These are phyloP conservation scores for Solea solea DNA, from an alignment of 2,113 vertebrate species.

Conservation along the genomic window DNA sequence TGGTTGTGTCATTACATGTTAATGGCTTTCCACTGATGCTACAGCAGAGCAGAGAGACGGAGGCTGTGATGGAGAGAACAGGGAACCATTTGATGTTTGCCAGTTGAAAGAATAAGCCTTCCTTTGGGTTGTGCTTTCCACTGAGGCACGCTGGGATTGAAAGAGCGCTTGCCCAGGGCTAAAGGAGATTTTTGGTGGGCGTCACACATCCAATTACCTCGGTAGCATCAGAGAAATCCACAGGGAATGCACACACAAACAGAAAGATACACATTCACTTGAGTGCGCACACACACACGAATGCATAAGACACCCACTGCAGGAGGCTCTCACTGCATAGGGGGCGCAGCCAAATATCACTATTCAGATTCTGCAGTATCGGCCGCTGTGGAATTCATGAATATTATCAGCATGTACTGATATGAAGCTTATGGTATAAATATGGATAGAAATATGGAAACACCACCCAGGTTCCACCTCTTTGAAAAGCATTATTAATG, in stretches of 20 bases:
- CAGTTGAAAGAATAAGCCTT: slow-evolving; percentile 79
- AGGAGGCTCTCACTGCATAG: slow-evolving; percentile 47
- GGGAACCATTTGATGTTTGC: slow-evolving; percentile 78
- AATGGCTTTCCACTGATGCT: slow-evolving; percentile 67
- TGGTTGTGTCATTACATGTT: slow-evolving; percentile 61
- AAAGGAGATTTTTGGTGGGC: slow-evolving; percentile 80
- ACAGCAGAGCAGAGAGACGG: slow-evolving; percentile 38
- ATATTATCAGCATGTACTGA: slow-evolving; percentile 69
- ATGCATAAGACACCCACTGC: slow-evolving; percentile 49
- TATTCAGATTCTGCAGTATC: slow-evolving; percentile 43
- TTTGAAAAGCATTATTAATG: slow-evolving; percentile 62
- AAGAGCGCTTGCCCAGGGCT: slow-evolving; percentile 77
- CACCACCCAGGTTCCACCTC: slow-evolving; percentile 57
- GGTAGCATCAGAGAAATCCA: slow-evolving; percentile 71
- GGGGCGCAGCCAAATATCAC: slow-evolving; percentile 49
- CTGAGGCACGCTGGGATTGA: slow-evolving; percentile 77
- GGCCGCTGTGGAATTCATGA: slow-evolving; percentile 64
- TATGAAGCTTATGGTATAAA: slow-evolving; percentile 66
- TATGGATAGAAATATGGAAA: slow-evolving; percentile 69
- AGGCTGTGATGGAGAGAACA: slow-evolving; percentile 69
- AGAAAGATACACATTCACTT: slow-evolving; percentile 21
- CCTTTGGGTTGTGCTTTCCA: slow-evolving; percentile 77
- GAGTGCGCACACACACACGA: slow-evolving; percentile 25
- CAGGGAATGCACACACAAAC: slow-evolving; percentile 50
- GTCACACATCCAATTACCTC: slow-evolving; percentile 83